Evolutionary conservation across 2,113 vertebrate species (phyloP).

Genomic region (Rhinolophus sinicus): DNA sequence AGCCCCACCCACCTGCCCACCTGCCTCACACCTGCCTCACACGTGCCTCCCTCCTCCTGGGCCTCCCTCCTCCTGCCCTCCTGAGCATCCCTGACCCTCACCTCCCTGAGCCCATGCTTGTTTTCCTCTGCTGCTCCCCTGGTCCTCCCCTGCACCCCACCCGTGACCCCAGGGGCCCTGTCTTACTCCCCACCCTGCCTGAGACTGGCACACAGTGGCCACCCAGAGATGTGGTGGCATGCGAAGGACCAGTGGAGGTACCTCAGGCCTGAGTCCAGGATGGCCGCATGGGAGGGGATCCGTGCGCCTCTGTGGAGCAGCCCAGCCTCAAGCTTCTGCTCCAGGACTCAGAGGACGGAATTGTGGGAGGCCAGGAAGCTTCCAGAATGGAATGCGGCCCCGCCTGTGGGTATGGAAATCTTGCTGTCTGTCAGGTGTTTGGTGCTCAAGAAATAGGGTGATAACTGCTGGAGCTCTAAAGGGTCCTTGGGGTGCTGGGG

Average conservation of each 20-base stretch:
- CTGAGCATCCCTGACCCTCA: background rate
- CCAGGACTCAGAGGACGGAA: background rate
- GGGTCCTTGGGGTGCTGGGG: too few relatives aligned
- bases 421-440: accelerated
- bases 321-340: background rate
- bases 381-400: background rate
- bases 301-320: background rate
- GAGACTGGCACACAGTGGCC: too few relatives aligned
- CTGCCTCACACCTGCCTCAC: background rate
- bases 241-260: background rate
- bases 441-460: background rate
- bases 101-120: accelerated
- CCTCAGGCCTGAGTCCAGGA: background rate
- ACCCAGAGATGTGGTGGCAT: too few relatives aligned
- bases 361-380: background rate
- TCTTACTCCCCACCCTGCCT: background rate
- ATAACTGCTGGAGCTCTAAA: too few relatives aligned
- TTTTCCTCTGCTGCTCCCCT: background rate
- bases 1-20: background rate
- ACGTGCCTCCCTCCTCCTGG: background rate
- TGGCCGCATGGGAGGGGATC: accelerated
- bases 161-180: background rate
- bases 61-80: background rate
- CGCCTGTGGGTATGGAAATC: accelerated
- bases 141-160: background rate